Conservation (phyloP, 2,797 vertebrate genomes). For the Poeciliopsis presidionis region DNA sequence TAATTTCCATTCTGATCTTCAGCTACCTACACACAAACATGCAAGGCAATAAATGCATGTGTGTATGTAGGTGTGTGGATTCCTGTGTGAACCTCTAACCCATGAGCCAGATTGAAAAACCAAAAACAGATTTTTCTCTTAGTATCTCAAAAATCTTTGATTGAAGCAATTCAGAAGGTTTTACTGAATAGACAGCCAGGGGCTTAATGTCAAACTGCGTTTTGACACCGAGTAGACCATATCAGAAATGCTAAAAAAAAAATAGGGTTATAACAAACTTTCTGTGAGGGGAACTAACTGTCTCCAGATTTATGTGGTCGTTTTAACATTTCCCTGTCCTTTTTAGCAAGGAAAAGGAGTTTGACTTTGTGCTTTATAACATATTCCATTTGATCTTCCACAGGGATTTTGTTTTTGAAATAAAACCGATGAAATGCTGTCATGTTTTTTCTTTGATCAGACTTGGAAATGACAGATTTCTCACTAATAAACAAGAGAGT, state of each 20-base stretch:
- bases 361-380: neutral
- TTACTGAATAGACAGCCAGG: slow-evolving; percentile 24
- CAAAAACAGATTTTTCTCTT: slow-evolving; percentile 18
- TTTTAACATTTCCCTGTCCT: neutral
- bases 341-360: neutral
- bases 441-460: neutral
- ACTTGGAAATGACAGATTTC: neutral
- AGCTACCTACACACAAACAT: neutral
- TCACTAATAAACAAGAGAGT: neutral
- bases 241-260: slow-evolving; percentile 13
- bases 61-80: neutral
- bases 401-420: neutral
- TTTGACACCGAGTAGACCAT: neutral
- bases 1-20: slow-evolving; percentile 61
- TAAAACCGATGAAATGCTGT: neutral
- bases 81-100: neutral
- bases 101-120: slow-evolving; percentile 15
- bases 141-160: slow-evolving; percentile 13
- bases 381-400: slow-evolving; percentile 8
- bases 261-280: neutral
- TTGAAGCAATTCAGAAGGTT: slow-evolving; percentile 32
- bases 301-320: neutral
- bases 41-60: slow-evolving; percentile 9
- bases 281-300: neutral
- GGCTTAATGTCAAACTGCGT: slow-evolving; percentile 2